Conservation (phyloP, 2,888 invertebrate genomes). For the Amblyjoppa fuscipennis region DNA sequence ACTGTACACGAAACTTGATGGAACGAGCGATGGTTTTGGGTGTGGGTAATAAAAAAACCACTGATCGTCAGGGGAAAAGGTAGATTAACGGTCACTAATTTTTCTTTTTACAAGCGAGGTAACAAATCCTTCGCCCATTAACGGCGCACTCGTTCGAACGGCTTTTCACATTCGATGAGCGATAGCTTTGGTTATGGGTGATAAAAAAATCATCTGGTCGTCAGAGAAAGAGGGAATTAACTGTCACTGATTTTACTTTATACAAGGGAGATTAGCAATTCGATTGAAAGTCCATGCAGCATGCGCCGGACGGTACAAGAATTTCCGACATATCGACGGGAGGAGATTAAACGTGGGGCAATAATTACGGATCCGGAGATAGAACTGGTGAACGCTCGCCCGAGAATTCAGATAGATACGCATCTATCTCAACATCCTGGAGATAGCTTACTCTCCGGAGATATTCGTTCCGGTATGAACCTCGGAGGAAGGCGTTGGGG, state of each 20-base stretch:
- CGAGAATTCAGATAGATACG: constrained; percentile 62
- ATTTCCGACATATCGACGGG: not conserved
- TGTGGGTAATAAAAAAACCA: not conserved
- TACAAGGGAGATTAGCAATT: not conserved
- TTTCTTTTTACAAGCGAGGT: not conserved
- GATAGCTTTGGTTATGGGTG: too few relatives aligned
- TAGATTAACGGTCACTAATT: not conserved
- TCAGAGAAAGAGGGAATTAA: too few relatives aligned
- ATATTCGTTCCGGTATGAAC: constrained; percentile 55
- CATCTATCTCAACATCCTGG: constrained; percentile 64
- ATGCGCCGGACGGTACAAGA: not conserved
- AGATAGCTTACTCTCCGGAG: constrained; percentile 58
- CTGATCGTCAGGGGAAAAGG: too few relatives aligned
- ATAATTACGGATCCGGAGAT: constrained; percentile 68
- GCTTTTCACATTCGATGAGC: too few relatives aligned
- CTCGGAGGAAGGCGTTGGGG: constrained; percentile 31
- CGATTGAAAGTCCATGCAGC: not conserved
- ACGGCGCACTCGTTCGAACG: too few relatives aligned
- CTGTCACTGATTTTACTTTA: not conserved
- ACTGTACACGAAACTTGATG: not conserved
- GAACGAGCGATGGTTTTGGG: not conserved
- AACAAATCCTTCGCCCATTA: too few relatives aligned
- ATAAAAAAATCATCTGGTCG: too few relatives aligned
- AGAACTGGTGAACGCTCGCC: constrained; percentile 55
- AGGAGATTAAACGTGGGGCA: not conserved